Percentiles rank a stretch among this genome's conserved stretches.
Conservation (phyloP, 2,113 vertebrate genomes). For the Nothocercus julius region DNA sequence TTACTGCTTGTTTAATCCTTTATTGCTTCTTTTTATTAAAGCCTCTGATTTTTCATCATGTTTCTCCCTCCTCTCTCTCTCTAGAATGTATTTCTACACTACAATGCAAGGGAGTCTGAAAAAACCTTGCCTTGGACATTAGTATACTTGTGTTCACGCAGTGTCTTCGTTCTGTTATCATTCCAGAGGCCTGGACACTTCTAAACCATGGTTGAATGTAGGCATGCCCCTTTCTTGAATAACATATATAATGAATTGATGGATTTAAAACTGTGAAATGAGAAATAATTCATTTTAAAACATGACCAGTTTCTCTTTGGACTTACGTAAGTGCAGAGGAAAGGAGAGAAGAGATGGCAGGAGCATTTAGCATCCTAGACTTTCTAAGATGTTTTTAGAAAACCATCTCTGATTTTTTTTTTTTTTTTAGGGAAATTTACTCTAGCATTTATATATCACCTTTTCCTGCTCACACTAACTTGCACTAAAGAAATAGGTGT, state of each 20-base stretch:
- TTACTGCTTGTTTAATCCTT: conserved; percentile 57
- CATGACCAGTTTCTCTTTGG: not conserved
- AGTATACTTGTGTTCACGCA: conserved; percentile 30
- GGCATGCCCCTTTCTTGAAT: not conserved
- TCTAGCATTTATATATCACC: not conserved
- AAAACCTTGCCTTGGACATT: not conserved
- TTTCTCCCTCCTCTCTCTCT: not conserved
- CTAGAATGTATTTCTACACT: not conserved
- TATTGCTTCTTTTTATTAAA: conserved; percentile 44
- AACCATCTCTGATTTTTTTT: not conserved
- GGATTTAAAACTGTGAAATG: not conserved
- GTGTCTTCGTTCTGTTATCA: not conserved
- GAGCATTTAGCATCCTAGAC: not conserved
- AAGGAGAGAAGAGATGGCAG: not conserved
- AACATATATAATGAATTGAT: not conserved
- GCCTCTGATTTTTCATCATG: conserved; percentile 54
- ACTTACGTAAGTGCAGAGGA: not conserved
- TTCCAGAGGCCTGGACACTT: not conserved
- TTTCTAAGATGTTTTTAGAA: not conserved
- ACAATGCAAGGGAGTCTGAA: not conserved
- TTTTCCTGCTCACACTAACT: not conserved
- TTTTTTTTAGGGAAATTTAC: not conserved
- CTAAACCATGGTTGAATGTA: not conserved
- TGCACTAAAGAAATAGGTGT: not conserved
- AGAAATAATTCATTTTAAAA: not conserved